phyloP scores from a whole-genome alignment of 1,140 invertebrate species.

The Cepaea nemoralis region DNA sequence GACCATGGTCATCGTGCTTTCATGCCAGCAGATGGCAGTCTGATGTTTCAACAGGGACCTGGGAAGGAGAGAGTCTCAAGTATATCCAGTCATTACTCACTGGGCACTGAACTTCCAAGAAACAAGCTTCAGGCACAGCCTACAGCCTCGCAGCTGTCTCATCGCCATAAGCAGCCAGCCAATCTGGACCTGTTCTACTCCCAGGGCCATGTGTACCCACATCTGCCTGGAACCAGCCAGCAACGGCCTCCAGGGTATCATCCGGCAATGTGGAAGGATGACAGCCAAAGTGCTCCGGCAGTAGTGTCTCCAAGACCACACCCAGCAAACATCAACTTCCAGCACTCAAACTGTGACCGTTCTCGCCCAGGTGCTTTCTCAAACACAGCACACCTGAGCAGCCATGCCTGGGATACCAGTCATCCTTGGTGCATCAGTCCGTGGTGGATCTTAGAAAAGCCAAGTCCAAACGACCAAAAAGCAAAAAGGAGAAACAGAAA shows the following conservation, averaged over 20 bases:
- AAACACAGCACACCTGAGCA: conserved; percentile 25
- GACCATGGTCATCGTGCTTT: neutral
- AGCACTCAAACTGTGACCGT: neutral
- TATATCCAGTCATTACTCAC: neutral
- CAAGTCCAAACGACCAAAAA: conserved; percentile 29
- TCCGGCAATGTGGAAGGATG: neutral
- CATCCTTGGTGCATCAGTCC: neutral
- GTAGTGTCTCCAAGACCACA: neutral
- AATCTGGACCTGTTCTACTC: neutral
- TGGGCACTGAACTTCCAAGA: neutral
- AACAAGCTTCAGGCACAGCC: neutral
- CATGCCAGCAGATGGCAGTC: neutral
- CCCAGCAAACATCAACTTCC: neutral
- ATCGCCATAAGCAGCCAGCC: neutral
- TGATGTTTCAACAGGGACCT: neutral
- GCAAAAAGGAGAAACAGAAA: conserved; percentile 34
- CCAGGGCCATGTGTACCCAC: neutral
- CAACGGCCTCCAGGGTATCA: neutral
- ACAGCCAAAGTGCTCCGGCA: neutral
- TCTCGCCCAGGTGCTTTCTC: neutral
- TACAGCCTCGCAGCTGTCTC: neutral
- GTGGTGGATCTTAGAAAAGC: conserved; percentile 6
- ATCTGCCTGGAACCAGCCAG: neutral
- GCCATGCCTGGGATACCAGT: neutral
- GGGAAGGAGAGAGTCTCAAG: neutral